phyloP scores from a whole-genome alignment of 1,140 invertebrate genomes.

The Drosophila equinoxialis region DNA sequence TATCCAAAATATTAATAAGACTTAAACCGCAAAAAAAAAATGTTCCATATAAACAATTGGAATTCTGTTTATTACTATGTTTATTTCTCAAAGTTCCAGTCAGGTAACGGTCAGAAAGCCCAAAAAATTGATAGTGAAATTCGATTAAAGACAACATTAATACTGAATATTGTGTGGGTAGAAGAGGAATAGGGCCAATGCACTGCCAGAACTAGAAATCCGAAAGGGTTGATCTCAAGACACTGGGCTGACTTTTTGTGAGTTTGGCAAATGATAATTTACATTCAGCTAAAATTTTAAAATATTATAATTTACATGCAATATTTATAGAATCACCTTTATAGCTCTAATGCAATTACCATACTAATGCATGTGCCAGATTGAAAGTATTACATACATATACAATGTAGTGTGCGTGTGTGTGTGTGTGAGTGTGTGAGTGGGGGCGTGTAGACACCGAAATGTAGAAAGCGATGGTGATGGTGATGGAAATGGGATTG shows the following conservation, averaged over 20 bases:
- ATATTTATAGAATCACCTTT: background rate
- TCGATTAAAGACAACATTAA: background rate
- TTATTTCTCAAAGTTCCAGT: background rate
- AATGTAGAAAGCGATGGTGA: constrained; percentile 1
- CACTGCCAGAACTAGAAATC: background rate
- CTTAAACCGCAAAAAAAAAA: background rate
- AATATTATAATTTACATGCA: background rate
- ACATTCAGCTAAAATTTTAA: background rate
- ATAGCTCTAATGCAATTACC: background rate
- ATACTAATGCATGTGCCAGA: background rate
- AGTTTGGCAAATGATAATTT: background rate
- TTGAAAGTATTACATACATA: background rate
- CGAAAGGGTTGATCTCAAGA: background rate
- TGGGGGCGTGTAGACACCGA: constrained; percentile 4
- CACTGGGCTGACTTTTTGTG: background rate
- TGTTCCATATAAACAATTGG: background rate
- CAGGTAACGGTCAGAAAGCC: background rate
- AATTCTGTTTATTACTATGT: background rate
- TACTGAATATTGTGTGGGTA: background rate
- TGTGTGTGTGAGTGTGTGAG: background rate
- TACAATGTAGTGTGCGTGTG: background rate
- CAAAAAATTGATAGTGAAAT: background rate
- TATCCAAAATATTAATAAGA: too few species aligned
- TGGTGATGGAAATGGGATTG: background rate
- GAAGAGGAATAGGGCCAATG: too few species aligned